phyloP scores from a whole-genome alignment of 2,888 invertebrate genomes.

The Eremobia ochroleuca region DNA sequence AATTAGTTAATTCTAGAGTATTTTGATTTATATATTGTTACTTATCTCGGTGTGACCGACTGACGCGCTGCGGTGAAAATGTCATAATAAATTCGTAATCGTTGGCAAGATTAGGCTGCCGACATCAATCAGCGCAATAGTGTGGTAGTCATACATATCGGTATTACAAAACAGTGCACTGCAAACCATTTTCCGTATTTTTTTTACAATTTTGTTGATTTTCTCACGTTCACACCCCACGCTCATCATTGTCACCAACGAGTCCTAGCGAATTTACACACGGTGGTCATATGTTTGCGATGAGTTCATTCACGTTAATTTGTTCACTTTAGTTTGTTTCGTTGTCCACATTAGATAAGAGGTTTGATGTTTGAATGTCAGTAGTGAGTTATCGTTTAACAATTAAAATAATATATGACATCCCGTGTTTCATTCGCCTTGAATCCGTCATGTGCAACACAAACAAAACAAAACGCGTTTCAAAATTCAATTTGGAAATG shows the following conservation, averaged over 20 bases:
- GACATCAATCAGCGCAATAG: slow-evolving; percentile 21
- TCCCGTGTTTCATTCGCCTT: slow-evolving; percentile 91
- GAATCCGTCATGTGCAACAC: slow-evolving; percentile 92
- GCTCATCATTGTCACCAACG: slow-evolving; percentile 78
- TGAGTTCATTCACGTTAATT: slow-evolving; percentile 87
- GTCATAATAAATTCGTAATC: not conserved
- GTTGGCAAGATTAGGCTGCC: slow-evolving; percentile 29
- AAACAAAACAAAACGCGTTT: slow-evolving; percentile 80
- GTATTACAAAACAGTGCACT: slow-evolving; percentile 64
- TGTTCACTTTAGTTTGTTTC: slow-evolving; percentile 87
- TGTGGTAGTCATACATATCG: slow-evolving; percentile 31
- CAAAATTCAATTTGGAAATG: slow-evolving; percentile 78
- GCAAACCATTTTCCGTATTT: slow-evolving; percentile 62
- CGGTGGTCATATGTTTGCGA: slow-evolving; percentile 91
- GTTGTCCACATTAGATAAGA: slow-evolving; percentile 86
- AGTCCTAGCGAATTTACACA: slow-evolving; percentile 90
- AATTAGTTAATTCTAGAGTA: not conserved
- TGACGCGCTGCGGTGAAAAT: not conserved
- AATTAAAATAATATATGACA: slow-evolving; percentile 91
- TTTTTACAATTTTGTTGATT: slow-evolving; percentile 67
- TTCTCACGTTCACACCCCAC: slow-evolving; percentile 67
- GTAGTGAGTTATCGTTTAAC: slow-evolving; percentile 88
- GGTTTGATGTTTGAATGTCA: slow-evolving; percentile 89
- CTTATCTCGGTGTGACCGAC: not conserved
- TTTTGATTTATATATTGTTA: not conserved